Conservation (phyloP, 2,113 vertebrate species). For the Elephas maximus region DNA sequence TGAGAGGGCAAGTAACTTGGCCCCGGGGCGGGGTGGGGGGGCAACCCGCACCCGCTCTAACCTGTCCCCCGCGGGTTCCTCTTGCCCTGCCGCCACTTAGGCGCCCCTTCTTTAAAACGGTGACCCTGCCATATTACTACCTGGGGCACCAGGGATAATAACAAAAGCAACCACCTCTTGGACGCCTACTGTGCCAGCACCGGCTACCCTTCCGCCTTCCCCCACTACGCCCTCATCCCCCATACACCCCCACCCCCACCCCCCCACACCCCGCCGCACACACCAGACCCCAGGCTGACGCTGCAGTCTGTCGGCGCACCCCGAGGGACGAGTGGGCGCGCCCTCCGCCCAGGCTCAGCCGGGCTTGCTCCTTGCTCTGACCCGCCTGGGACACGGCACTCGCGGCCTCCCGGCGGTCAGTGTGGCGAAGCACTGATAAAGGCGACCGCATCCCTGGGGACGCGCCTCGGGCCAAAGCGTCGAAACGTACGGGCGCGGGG, state of each 20-base stretch:
- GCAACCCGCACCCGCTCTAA: not conserved
- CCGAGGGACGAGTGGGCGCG: accelerated
- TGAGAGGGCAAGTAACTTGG: not conserved
- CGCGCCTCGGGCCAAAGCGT: not conserved
- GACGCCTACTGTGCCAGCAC: not conserved
- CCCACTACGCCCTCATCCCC: too few species aligned
- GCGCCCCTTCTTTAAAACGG: not conserved
- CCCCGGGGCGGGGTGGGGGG: too few species aligned
- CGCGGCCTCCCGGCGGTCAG: not conserved
- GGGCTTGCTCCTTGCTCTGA: not conserved
- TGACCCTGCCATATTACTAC: not conserved
- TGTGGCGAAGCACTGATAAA: too few species aligned
- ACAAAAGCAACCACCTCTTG: not conserved
- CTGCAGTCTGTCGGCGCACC: not conserved
- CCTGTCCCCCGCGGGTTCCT: not conserved
- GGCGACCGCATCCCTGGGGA: not conserved
- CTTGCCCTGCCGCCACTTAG: not conserved
- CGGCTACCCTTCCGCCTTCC: not conserved
- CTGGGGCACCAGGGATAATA: not conserved
- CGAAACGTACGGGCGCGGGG: not conserved
- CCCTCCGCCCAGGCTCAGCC: not conserved
- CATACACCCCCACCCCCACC: too few species aligned
- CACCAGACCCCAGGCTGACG: too few species aligned
- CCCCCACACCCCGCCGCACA: too few species aligned
- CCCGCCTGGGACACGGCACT: not conserved